Percentiles rank a stretch among this genome's conserved stretches.
Conservation (phyloP, 2,113 vertebrate genomes). For the Corythaixoides concolor region DNA sequence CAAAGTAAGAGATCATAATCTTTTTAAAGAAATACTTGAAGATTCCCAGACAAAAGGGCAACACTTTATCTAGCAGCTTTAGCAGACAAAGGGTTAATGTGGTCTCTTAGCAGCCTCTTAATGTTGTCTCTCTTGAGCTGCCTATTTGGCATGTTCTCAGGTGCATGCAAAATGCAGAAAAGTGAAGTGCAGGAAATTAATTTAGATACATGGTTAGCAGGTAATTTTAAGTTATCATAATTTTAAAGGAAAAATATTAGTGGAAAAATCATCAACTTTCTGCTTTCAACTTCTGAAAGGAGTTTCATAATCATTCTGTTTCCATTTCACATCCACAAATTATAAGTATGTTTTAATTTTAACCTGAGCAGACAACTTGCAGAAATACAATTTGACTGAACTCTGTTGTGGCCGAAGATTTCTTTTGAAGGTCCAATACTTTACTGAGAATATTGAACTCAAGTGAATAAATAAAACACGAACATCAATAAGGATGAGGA, state of each 20-base stretch:
- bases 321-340: background rate
- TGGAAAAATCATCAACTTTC: background rate
- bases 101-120: background rate
- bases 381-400: constrained; percentile 32
- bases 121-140: background rate
- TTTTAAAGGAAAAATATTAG: background rate
- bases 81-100: background rate
- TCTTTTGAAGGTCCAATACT: constrained; percentile 34
- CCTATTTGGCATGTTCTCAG: background rate
- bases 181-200: background rate
- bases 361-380: background rate
- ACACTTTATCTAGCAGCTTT: background rate
- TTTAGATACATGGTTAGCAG: background rate
- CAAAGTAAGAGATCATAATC: background rate
- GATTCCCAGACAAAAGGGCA: background rate
- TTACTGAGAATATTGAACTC: constrained; percentile 34
- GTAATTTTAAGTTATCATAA: background rate
- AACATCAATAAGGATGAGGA: constrained; percentile 23
- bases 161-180: background rate
- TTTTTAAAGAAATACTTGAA: background rate
- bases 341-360: background rate
- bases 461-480: constrained; percentile 50
- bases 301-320: background rate
- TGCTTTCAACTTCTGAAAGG: background rate
- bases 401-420: background rate